Base-by-base conservation (phyloP, 2,888 invertebrate genomes). In the Dyspetes luteomarginatus region DNA sequence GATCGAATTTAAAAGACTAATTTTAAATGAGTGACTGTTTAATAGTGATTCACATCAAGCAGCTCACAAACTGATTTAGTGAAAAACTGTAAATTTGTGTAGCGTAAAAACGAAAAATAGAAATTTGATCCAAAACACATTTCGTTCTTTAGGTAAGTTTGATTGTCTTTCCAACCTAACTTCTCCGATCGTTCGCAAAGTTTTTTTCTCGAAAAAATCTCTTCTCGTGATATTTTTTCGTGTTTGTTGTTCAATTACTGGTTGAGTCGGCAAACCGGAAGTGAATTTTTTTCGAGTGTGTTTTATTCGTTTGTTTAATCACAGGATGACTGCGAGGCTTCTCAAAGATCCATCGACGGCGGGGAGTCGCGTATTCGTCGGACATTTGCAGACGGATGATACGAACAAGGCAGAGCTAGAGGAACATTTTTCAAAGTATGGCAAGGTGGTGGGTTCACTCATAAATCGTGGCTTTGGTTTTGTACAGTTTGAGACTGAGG, bases 381-480 rank as follows among this genome's bases (percentile, higher is more conserved):
- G 97, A 0, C 96, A 96, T 85, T 90, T 97, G 71, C 94, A 95
- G 58, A 94, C 94, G 1, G 93, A 94, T n/a, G 94, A 95, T 5
- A 94, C 95, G 67, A 93, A 93, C 52, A 94, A 94, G 67, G 92
- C 93, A 72, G 94, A 95, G 85, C 89, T 98, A 15, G 96, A 97
- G 85, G 95, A 95, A 45, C 95, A 96, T 88, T 97, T 97, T 89
- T 93, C 94, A 81, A 93, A 93, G 30, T 96, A 96, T 90, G 98
- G 97, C 0, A 93, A 93, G 79, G 94, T 97, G 52, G 83, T 93
- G 78, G 96, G 96, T 1, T 94, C 96, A 0, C 90, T 95, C n/a
- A 93, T 96, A 19, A 96, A 96, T 86, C 94, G 95, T 84, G 96
- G 97, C 67, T 98, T 97, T 92, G 97, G 97, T 17, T 98, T 98